These are phyloP conservation scores for Pseudomyrmex dendroicus DNA, from an alignment of 1,140 invertebrate genomes.

Conservation along the genomic window DNA sequence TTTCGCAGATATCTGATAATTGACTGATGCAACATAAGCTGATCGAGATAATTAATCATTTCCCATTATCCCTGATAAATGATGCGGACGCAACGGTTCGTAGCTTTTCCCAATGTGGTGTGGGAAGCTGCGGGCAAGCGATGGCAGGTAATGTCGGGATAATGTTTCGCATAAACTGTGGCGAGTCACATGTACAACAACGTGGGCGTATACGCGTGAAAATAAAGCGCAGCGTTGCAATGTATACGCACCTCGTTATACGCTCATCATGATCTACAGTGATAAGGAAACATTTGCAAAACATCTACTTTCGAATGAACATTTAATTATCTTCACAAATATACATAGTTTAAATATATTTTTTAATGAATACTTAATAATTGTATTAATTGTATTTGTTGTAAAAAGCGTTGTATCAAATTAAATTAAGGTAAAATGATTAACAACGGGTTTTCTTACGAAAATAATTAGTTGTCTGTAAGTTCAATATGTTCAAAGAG, in stretches of 20 bases:
- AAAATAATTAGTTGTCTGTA: background rate
- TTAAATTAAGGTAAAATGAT: no score
- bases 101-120: constrained; percentile 64
- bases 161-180: constrained; percentile 84
- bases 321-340: background rate
- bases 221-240: constrained; percentile 35
- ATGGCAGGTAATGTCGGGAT: constrained; percentile 83
- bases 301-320: background rate
- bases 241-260: constrained; percentile 69
- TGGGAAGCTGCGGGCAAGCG: constrained; percentile 37
- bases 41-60: constrained; percentile 79
- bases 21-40: constrained; percentile 75
- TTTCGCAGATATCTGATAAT: constrained; percentile 85
- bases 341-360: no score
- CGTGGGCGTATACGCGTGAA: background rate
- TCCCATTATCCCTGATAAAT: constrained; percentile 73
- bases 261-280: constrained; percentile 42
- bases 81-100: constrained; percentile 64
- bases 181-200: constrained; percentile 71
- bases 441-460: no score
- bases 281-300: background rate
- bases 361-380: background rate
- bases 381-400: background rate
- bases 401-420: background rate
- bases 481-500: background rate